phyloP scores from a whole-genome alignment of 2,888 invertebrate species.

The Eupithecia subumbrata region DNA sequence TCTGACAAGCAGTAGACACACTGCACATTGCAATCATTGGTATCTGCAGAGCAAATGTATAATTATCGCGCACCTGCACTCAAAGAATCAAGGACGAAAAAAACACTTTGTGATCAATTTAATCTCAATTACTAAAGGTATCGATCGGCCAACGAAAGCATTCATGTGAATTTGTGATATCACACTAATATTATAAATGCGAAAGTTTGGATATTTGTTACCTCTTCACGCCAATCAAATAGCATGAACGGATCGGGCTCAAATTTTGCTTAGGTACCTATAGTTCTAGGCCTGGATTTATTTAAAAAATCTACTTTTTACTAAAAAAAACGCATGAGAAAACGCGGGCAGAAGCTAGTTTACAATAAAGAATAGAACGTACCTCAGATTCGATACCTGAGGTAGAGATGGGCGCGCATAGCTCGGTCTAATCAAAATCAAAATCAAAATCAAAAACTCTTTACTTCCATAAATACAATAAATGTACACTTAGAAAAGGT shows the following conservation, averaged over 20 bases:
- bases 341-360: background rate
- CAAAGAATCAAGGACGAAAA: background rate
- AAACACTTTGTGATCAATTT: background rate
- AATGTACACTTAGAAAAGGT: too few species aligned
- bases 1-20: constrained; percentile 10
- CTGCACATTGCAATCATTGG: background rate
- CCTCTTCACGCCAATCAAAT: background rate
- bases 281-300: background rate
- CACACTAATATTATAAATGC: background rate
- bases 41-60: background rate
- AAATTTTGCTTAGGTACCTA: background rate
- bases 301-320: background rate
- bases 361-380: background rate
- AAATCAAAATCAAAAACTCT: too few species aligned
- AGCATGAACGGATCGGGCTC: background rate
- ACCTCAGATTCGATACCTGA: background rate
- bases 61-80: background rate
- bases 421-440: too few species aligned
- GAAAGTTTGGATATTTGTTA: background rate
- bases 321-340: background rate
- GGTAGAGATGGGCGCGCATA: background rate
- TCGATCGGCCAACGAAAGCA: background rate
- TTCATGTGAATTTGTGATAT: background rate
- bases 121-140: background rate
- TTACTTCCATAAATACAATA: too few species aligned